Evolutionary conservation across 2,888 invertebrate genomes (phyloP).

Genomic region (Chelonus formosanus): DNA sequence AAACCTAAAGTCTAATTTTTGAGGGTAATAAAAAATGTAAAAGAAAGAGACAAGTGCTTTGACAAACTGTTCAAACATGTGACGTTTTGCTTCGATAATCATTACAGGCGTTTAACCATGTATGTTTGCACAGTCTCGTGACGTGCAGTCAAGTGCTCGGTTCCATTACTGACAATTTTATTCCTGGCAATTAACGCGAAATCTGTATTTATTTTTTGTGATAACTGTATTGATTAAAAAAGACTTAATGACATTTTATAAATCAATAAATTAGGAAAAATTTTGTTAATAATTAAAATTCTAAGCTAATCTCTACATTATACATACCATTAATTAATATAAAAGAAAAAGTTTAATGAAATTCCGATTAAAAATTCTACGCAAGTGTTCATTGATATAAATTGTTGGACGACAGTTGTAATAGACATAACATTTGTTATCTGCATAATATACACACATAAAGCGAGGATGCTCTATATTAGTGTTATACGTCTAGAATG

Average conservation of each 20-base stretch:
- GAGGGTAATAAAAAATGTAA: neutral
- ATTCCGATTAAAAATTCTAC: constrained; percentile 11
- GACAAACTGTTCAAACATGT: constrained; percentile 64
- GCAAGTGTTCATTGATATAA: constrained; percentile 19
- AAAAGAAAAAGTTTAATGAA: constrained; percentile 1
- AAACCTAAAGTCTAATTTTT: neutral
- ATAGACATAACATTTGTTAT: constrained; percentile 16
- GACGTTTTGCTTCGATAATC: constrained; percentile 17
- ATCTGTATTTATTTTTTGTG: no score
- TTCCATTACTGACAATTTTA: no score
- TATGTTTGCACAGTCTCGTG: constrained; percentile 13
- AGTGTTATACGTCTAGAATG: neutral
- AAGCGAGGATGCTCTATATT: no score
- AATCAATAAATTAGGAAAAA: no score
- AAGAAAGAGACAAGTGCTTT: constrained; percentile 43
- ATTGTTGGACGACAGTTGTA: constrained; percentile 5
- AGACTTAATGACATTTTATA: no score
- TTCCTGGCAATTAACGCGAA: no score
- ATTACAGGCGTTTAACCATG: constrained; percentile 4
- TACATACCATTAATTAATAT: neutral
- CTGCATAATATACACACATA: constrained; percentile 9
- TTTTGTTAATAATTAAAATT: no score
- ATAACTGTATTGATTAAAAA: no score
- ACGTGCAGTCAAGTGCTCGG: neutral
- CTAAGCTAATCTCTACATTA: no score